phyloP scores from a whole-genome alignment of 2,888 invertebrate genomes.

The Crematogaster levior region DNA sequence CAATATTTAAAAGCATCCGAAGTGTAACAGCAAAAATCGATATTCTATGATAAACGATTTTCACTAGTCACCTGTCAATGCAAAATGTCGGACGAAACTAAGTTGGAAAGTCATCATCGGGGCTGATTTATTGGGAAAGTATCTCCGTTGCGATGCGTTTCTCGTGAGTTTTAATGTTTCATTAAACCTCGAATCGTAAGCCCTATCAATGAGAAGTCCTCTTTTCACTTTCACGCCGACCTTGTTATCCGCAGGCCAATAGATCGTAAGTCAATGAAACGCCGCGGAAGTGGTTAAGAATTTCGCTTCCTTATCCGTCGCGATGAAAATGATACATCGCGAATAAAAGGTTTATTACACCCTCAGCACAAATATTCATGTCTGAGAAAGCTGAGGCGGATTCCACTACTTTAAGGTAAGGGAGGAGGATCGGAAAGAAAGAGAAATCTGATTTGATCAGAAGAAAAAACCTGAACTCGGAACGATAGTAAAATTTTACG shows the following conservation, averaged over 20 bases:
- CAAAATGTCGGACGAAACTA: neutral
- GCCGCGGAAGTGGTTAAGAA: constrained; percentile 60
- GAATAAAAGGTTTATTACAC: constrained; percentile 25
- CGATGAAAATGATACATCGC: constrained; percentile 51
- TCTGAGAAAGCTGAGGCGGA: neutral
- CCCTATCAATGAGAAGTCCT: constrained; percentile 44
- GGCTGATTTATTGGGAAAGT: no score
- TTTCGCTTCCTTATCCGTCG: constrained; percentile 45
- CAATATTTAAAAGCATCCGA: neutral
- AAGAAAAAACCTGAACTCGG: neutral
- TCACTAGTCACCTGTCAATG: constrained; percentile 20
- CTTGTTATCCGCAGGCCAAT: constrained; percentile 56
- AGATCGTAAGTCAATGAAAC: constrained; percentile 60
- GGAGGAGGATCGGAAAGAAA: neutral
- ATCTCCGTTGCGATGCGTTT: constrained; percentile 43
- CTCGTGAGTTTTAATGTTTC: constrained; percentile 66
- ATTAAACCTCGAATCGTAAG: constrained; percentile 33
- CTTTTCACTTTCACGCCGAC: constrained; percentile 75
- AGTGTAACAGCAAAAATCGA: neutral
- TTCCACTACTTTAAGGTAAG: constrained; percentile 7
- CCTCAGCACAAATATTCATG: constrained; percentile 23
- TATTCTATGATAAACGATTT: neutral
- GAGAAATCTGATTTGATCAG: neutral
- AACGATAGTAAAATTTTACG: neutral
- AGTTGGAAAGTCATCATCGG: constrained; percentile 73